Evolutionary conservation across 2,113 vertebrate species (phyloP).

Genomic region (Cichladusa arquata): DNA sequence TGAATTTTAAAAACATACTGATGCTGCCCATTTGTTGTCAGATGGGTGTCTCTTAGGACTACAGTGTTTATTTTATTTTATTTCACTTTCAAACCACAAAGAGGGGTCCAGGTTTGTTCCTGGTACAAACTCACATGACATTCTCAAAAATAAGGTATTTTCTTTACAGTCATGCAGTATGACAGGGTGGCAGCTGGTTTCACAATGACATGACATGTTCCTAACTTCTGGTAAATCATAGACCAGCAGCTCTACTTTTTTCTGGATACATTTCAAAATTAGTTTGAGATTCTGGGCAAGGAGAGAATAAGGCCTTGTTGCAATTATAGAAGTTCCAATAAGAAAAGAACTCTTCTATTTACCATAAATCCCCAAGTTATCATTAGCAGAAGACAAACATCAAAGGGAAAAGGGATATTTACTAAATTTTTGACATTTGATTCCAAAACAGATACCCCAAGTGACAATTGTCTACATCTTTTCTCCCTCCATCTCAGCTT

Average conservation of each 20-base stretch:
- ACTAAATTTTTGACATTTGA: background rate
- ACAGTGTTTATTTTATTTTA: background rate
- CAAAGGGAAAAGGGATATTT: background rate
- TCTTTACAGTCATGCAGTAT: background rate
- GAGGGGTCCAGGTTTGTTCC: background rate
- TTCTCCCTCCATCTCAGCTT: background rate
- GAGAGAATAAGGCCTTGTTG: background rate
- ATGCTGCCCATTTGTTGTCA: background rate
- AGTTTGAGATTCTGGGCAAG: background rate
- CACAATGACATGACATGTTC: fast-evolving
- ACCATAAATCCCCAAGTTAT: background rate
- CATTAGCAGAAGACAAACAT: background rate
- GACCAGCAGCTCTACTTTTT: background rate
- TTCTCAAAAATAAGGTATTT: background rate
- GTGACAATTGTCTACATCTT: background rate
- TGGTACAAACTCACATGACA: background rate
- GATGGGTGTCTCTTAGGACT: background rate
- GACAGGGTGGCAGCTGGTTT: background rate
- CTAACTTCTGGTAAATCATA: background rate
- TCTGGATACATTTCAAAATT: background rate
- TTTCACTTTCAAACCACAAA: background rate
- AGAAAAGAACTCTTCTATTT: background rate
- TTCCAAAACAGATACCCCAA: background rate
- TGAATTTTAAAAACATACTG: background rate
- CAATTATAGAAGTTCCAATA: background rate